Evolutionary conservation across 2,888 invertebrate species (phyloP).

Genomic region (Noctuana brunneofusca): DNA sequence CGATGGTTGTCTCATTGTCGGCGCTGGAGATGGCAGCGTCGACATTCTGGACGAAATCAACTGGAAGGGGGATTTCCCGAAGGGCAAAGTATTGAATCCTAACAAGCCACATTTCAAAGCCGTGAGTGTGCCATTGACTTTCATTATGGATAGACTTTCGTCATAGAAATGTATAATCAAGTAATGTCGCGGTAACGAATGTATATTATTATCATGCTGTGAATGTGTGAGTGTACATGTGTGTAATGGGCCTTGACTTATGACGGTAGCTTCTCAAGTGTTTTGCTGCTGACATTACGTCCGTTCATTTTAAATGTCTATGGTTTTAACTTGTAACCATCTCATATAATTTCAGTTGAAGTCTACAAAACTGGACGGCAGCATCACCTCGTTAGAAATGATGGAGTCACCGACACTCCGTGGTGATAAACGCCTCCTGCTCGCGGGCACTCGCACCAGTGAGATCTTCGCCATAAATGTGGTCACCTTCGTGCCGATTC

Average conservation of each 20-base stretch:
- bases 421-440: conserved; percentile 80
- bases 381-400: conserved; percentile 89
- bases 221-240: no score
- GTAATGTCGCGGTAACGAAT: no score
- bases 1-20: conserved; percentile 87
- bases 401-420: conserved; percentile 61
- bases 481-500: conserved; percentile 85
- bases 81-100: conserved; percentile 72
- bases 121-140: conserved; percentile 54
- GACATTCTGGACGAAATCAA: conserved; percentile 87
- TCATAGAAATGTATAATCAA: no score
- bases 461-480: conserved; percentile 92
- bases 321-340: no score
- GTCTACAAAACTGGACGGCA: conserved; percentile 83
- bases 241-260: no score
- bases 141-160: no score
- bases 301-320: no score
- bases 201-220: no score
- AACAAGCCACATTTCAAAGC: conserved; percentile 83
- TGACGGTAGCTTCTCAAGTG: no score
- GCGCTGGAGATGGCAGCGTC: conserved; percentile 92
- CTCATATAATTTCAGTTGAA: conserved; percentile 78
- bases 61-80: conserved; percentile 71
- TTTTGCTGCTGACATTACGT: no score
- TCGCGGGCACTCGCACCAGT: conserved; percentile 89